Evolutionary conservation across 1,140 invertebrate species (phyloP).

Genomic region (Drosophila setifemur): DNA sequence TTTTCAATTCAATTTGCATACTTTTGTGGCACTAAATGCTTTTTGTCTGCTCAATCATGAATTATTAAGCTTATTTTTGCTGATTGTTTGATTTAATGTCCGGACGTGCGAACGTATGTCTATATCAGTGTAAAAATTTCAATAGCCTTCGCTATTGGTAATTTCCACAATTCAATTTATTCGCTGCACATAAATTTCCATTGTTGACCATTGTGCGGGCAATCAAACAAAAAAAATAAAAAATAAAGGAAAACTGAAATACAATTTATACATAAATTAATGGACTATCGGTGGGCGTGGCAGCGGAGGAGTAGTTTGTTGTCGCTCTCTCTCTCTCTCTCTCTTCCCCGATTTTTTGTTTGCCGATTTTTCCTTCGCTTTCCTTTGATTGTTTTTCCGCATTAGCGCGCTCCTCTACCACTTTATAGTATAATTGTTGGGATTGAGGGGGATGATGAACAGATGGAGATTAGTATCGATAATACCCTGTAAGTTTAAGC

Average conservation of each 20-base stretch:
- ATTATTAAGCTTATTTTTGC: conserved; percentile 27
- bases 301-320: conserved; percentile 2
- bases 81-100: conserved; percentile 21
- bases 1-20: conserved; percentile 17
- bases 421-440: background rate
- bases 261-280: conserved; percentile 44
- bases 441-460: background rate
- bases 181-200: conserved; percentile 20
- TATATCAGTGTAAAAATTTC: background rate
- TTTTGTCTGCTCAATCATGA: conserved; percentile 1
- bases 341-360: background rate
- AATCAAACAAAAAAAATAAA: conserved; percentile 11
- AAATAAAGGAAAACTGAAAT: conserved; percentile 14
- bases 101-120: too few species aligned
- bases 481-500: too few species aligned
- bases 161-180: conserved; percentile 18
- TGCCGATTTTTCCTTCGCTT: conserved; percentile 21
- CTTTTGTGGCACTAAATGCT: background rate
- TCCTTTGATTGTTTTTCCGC: conserved; percentile 48
- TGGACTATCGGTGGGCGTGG: conserved; percentile 33
- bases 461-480: too few species aligned
- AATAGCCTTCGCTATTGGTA: background rate
- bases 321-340: background rate
- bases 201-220: conserved; percentile 30
- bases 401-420: conserved; percentile 22